Conservation (phyloP, 35 echinoderm and acorn worm species). For the Ophiothrix spiculata region DNA sequence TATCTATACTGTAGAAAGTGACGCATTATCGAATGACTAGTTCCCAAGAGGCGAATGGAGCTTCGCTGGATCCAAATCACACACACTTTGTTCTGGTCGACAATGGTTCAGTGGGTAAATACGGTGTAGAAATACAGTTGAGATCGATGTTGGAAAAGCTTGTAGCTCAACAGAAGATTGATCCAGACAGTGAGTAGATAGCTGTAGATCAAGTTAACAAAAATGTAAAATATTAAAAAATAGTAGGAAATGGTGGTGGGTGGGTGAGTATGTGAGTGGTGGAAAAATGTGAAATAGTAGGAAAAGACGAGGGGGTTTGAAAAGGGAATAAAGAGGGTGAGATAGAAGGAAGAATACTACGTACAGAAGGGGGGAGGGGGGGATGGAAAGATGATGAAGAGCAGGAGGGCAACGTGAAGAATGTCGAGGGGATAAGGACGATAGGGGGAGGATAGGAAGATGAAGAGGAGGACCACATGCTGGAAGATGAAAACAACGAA, state of each 20-base stretch:
- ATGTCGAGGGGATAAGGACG: no score
- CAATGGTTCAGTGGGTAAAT: conserved; percentile 65
- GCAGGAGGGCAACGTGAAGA: neutral
- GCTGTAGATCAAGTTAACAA: neutral
- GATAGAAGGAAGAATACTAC: neutral
- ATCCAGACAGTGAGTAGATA: conserved; percentile 59
- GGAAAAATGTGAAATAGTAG: no score
- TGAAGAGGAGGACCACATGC: no score
- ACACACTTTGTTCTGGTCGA: conserved; percentile 92
- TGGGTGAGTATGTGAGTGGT: no score
- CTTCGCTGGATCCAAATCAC: conserved; percentile 81
- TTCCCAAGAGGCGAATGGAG: conserved; percentile 37
- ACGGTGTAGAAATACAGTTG: conserved; percentile 73
- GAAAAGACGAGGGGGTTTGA: no score
- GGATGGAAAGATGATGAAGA: neutral
- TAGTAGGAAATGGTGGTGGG: no score
- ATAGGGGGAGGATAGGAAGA: no score
- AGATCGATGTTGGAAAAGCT: conserved; percentile 76
- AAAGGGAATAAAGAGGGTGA: neutral
- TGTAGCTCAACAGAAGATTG: conserved; percentile 55
- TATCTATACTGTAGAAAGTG: conserved; percentile 36
- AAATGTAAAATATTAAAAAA: no score
- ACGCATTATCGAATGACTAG: conserved; percentile 72
- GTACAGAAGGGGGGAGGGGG: neutral
- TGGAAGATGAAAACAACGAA: no score